These are phyloP conservation scores for Leucophenga maculata DNA, from an alignment of 2,888 invertebrate genomes.

Conservation along the genomic window DNA sequence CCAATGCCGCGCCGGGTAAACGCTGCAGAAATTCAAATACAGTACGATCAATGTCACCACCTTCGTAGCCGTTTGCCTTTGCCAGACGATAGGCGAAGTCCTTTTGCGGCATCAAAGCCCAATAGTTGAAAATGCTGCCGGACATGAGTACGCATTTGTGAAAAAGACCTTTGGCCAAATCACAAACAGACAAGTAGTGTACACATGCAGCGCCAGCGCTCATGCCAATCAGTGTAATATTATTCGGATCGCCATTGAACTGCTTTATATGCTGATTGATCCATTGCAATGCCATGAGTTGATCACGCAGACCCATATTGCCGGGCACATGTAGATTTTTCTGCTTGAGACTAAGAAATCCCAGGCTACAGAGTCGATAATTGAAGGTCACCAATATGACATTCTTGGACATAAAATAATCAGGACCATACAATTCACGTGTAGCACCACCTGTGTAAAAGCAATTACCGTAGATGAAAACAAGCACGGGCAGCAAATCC, in stretches of 20 bases:
- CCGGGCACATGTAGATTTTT: constrained; percentile 22
- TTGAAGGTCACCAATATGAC: constrained; percentile 72
- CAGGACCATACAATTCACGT: constrained; percentile 67
- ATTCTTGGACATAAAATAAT: constrained; percentile 71
- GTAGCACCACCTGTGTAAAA: constrained; percentile 71
- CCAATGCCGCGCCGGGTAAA: constrained; percentile 52
- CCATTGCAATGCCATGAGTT: constrained; percentile 72
- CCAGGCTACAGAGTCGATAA: constrained; percentile 71
- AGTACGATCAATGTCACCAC: constrained; percentile 56
- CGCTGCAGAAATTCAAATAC: constrained; percentile 63
- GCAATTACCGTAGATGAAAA: constrained; percentile 73
- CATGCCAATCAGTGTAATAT: constrained; percentile 73
- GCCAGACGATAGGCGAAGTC: constrained; percentile 61
- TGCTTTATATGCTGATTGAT: constrained; percentile 69
- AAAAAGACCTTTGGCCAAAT: constrained; percentile 67
- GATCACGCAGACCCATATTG: constrained; percentile 55
- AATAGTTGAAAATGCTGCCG: constrained; percentile 60
- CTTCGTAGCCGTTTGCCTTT: constrained; percentile 58
- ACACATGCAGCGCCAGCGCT: constrained; percentile 73
- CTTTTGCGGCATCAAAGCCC: constrained; percentile 54
- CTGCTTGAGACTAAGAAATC: constrained; percentile 73
- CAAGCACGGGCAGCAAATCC: constrained; percentile 68
- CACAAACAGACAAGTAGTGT: constrained; percentile 70
- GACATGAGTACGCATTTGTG: constrained; percentile 66
- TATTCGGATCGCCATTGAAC: constrained; percentile 73